Evolutionary conservation across 2,888 invertebrate species (phyloP).

Genomic region (Leptothorax acervorum): DNA sequence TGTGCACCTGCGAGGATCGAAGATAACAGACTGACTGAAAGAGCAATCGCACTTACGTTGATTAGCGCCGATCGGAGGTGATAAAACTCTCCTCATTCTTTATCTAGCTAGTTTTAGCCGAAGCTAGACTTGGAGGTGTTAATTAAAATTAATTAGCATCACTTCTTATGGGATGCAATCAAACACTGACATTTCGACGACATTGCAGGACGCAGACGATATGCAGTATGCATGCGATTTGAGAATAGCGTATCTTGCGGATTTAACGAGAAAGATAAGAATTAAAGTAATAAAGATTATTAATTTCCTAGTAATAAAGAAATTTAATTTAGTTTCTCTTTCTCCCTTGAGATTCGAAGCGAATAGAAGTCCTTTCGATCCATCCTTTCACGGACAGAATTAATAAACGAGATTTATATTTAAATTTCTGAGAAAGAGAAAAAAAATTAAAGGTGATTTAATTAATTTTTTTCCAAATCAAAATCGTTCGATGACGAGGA

Average conservation of each 20-base stretch:
- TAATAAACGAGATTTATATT: not conserved
- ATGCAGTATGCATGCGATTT: not conserved
- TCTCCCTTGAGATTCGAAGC: not conserved
- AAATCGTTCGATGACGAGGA: not conserved
- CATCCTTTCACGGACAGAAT: not conserved
- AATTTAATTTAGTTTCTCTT: not conserved
- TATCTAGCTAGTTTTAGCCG: conserved; percentile 5
- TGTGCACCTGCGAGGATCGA: conserved; percentile 7
- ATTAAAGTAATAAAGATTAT: not conserved
- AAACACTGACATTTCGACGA: conserved; percentile 8
- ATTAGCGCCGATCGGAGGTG: not conserved
- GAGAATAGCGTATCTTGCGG: not conserved
- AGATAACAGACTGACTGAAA: not conserved
- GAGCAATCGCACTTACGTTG: conserved; percentile 18
- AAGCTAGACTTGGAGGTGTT: conserved; percentile 15
- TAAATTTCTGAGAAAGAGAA: not conserved
- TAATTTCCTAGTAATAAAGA: not conserved
- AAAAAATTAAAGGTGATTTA: not conserved
- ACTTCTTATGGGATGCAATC: not conserved
- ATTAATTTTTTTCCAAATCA: not conserved
- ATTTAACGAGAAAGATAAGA: not conserved
- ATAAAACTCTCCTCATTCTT: conserved; percentile 30
- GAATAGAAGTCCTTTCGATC: not conserved
- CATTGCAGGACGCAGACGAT: not conserved
- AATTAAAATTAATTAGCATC: conserved; percentile 35